phyloP scores from a whole-genome alignment of 2,113 vertebrate species.

The Stomatorhinus ivindoensis region DNA sequence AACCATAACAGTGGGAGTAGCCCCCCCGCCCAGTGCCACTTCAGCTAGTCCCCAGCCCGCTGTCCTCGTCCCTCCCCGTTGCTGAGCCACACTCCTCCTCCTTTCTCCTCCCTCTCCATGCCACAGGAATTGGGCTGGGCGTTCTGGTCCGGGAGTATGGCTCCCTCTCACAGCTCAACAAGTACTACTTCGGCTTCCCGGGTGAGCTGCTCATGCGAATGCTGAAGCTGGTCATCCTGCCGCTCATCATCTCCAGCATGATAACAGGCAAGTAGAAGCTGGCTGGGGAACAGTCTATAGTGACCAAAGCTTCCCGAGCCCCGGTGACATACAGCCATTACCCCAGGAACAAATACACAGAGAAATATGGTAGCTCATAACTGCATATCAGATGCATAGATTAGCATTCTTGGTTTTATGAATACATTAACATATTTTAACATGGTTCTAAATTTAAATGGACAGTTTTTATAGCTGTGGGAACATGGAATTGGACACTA shows the following conservation, averaged over 20 bases:
- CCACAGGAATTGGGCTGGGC: slow-evolving; percentile 77
- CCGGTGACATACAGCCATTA: not conserved
- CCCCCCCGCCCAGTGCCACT: not conserved
- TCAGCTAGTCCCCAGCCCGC: not conserved
- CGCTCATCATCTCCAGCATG: slow-evolving; percentile 95
- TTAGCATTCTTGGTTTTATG: not conserved
- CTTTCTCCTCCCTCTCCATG: not conserved
- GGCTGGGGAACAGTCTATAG: not conserved
- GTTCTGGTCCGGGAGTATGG: slow-evolving; percentile 80
- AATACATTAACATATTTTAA: not conserved
- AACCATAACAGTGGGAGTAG: not conserved
- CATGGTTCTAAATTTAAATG: not conserved
- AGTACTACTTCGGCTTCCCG: slow-evolving; percentile 90
- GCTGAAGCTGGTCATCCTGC: slow-evolving; percentile 93
- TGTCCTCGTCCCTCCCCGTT: not conserved
- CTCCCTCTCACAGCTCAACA: slow-evolving; percentile 74
- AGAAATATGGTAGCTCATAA: not conserved
- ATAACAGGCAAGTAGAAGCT: slow-evolving; percentile 74
- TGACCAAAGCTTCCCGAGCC: not conserved
- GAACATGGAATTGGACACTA: not conserved
- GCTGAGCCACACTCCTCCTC: not conserved
- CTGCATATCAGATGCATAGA: not conserved
- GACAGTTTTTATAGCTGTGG: not conserved
- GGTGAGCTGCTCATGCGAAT: slow-evolving; percentile 95
- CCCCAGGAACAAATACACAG: not conserved